Evolutionary conservation across 2,888 invertebrate species (phyloP), one percentile per base, ranked within the genome.

Genomic region (Cabera pusaria): DNA sequence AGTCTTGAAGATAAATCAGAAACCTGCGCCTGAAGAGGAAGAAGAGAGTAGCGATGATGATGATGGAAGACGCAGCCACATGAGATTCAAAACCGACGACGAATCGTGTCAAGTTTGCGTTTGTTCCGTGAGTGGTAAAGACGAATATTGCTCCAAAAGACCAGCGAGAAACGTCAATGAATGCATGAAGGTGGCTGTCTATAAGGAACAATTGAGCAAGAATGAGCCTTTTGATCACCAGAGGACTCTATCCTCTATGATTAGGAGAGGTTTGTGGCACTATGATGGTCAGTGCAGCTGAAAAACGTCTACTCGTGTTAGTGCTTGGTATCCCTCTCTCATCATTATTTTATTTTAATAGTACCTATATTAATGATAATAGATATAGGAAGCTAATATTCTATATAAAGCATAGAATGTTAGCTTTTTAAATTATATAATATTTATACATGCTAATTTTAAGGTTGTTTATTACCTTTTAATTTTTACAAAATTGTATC

Each of bases 121-220:
- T 0, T 88, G 87, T 26, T 77, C 82, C 0, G 53, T 53, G 0
- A 71, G 74, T 1, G 87, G 83, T 0, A 70, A 66, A 48, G 56
- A 77, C 21, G 74, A 83, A 19, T 65, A 74, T 21, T 88, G 87
- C 29, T 66, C 58, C 0, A 65, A 59, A 2, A 67, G 85, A 56
- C 76, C 83, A 1, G 78, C 81, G 0, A 64, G 49, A 17, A 82
- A 72, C 25, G 55, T 82, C 0, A 86, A 87, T 27, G 87, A 87
- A 45, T 88, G 87, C 28, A 40, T 86, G 1, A 44, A 66, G 26
- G 52, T 82, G 51, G 53, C 54, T 0, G 29, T 23, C 0, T 5
- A 73, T 1, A 59, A 43, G 20, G 50, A 67, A 0, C 33, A 58
- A 1, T 62, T 62, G 1, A 18, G 62, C 0, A 54, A 19, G 1